Conservation (phyloP, 2,797 vertebrate genomes). For the Macroramphosus scolopax region DNA sequence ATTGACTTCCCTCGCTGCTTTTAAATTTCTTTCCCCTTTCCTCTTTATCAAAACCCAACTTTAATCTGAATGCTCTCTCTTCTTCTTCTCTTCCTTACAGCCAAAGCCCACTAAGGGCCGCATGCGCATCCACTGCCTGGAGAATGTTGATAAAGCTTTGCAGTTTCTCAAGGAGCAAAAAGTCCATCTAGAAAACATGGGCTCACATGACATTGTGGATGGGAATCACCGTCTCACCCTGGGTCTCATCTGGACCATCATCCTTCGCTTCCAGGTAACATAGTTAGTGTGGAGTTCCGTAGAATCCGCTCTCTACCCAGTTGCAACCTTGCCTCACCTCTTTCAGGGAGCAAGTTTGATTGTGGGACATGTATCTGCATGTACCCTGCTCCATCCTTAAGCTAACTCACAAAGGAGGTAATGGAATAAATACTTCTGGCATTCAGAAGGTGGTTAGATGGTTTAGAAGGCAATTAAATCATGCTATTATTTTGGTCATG, state of each 20-base stretch:
- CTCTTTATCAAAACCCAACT: slow-evolving; percentile 2
- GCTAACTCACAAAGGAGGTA: slow-evolving; percentile 9
- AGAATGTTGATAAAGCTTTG: slow-evolving; percentile 93
- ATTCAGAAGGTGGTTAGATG: not conserved
- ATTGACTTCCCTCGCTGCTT: slow-evolving; percentile 16
- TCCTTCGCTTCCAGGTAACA: slow-evolving; percentile 91
- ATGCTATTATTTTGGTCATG: not conserved
- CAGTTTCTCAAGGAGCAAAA: slow-evolving; percentile 95
- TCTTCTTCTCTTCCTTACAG: slow-evolving; percentile 60
- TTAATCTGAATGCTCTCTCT: slow-evolving; percentile 8
- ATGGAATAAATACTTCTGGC: not conserved
- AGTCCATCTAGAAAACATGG: slow-evolving; percentile 94
- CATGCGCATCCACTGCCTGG: slow-evolving; percentile 95
- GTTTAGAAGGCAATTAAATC: slow-evolving; percentile 1
- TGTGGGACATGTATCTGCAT: slow-evolving; percentile 33
- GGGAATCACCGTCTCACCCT: slow-evolving; percentile 93
- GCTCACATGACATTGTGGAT: slow-evolving; percentile 93
- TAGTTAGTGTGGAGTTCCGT: not conserved
- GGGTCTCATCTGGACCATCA: slow-evolving; percentile 95
- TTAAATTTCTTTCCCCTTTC: not conserved
- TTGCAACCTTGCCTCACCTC: slow-evolving; percentile 8
- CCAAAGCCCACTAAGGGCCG: slow-evolving; percentile 92
- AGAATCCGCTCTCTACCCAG: slow-evolving; percentile 1
- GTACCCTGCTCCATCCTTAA: slow-evolving; percentile 16
- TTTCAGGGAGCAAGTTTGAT: slow-evolving; percentile 1